A percentile compares a stretch with the other conserved stretches of the same genome.
phyloP scores from a whole-genome alignment of 2,888 invertebrate species.

The Balanococcus diminutus region DNA sequence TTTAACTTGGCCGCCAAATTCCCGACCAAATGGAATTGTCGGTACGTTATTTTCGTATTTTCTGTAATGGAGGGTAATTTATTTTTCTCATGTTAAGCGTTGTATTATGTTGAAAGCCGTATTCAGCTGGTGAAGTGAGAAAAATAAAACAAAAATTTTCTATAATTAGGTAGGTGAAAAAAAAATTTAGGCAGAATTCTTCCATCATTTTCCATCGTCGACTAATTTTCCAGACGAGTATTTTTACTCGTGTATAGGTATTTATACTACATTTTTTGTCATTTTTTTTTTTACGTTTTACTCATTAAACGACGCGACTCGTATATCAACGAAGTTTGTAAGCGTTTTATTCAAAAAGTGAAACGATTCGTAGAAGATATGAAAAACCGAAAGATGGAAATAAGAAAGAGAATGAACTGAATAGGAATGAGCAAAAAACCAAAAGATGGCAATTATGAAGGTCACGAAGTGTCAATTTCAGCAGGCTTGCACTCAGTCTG shows the following conservation, averaged over 20 bases:
- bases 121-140: neutral
- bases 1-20: constrained; percentile 26
- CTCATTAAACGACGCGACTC: neutral
- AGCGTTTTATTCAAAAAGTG: neutral
- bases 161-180: neutral
- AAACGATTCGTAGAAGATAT: neutral
- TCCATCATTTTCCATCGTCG: neutral
- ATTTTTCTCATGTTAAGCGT: constrained; percentile 26
- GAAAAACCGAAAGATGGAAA: neutral
- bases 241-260: neutral
- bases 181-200: neutral
- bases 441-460: neutral
- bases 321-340: neutral
- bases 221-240: neutral
- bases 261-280: neutral
- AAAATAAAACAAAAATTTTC: neutral
- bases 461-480: neutral
- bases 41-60: constrained; percentile 32
- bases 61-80: constrained; percentile 38
- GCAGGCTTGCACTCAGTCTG: too few species aligned
- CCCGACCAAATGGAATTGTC: constrained; percentile 13
- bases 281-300: neutral
- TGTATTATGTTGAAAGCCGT: neutral
- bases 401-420: neutral
- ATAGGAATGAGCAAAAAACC: neutral